These are phyloP conservation scores for Sisor rabdophorus DNA, from an alignment of 2,113 vertebrate genomes.

Conservation along the genomic window DNA sequence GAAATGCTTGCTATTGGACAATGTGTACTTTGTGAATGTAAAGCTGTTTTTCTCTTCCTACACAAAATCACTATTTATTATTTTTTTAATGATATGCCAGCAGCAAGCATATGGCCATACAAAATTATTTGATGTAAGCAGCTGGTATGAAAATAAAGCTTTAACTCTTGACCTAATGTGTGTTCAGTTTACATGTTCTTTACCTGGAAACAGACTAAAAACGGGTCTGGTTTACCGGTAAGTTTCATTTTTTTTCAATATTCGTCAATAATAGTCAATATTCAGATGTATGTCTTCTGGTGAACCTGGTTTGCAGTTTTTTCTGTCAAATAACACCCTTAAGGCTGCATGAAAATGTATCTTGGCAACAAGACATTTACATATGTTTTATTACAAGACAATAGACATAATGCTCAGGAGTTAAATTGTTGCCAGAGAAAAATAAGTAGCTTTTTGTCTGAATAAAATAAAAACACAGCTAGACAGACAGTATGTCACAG, in stretches of 20 bases:
- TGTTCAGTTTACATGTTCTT: slow-evolving; percentile 5
- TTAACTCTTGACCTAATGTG: slow-evolving; percentile 15
- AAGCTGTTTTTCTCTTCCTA: slow-evolving; percentile 31
- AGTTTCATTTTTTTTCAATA: neutral
- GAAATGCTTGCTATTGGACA: slow-evolving; percentile 42
- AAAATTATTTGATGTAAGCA: slow-evolving; percentile 35
- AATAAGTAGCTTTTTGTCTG: neutral
- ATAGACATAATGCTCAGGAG: neutral
- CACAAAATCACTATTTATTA: slow-evolving; percentile 20
- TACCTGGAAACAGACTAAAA: neutral
- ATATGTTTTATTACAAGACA: neutral
- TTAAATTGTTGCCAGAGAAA: neutral
- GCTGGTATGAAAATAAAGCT: slow-evolving; percentile 44
- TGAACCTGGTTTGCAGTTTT: neutral
- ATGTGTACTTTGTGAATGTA: slow-evolving; percentile 38
- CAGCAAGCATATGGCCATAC: slow-evolving; percentile 31
- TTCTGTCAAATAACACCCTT: neutral
- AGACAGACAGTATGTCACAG: too few species aligned
- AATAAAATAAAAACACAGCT: neutral
- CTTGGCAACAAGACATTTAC: neutral
- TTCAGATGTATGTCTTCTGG: neutral
- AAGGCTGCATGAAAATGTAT: neutral
- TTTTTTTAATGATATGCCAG: slow-evolving; percentile 37
- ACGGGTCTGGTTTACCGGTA: neutral
- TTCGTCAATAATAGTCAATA: neutral